Conservation (phyloP, 2,888 invertebrate genomes). For the Chrysopilus asiliformis region DNA sequence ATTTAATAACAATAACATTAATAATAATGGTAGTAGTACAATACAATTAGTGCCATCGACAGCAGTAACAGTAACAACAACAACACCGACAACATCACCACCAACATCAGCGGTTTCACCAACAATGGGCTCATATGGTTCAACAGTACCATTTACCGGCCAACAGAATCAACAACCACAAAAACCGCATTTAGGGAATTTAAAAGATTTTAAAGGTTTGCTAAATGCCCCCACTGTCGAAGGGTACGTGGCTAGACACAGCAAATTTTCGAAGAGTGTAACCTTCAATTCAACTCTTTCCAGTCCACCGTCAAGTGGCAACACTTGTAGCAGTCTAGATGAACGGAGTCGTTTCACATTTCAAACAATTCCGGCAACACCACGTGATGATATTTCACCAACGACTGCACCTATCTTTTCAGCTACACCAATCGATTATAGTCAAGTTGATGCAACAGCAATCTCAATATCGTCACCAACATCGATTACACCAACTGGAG, state of each 20-base stretch:
- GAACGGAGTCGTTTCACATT: background rate
- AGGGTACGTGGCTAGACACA: conserved; percentile 78
- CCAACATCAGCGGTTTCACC: too few relatives aligned
- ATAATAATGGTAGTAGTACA: too few relatives aligned
- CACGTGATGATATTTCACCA: background rate
- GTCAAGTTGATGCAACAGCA: background rate
- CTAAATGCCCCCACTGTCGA: conserved; percentile 74
- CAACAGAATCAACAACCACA: too few relatives aligned
- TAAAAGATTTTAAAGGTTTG: conserved; percentile 47
- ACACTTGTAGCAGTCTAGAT: conserved; percentile 8
- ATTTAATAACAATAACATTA: too few relatives aligned
- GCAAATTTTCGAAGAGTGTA: conserved; percentile 77
- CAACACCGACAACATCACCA: too few relatives aligned
- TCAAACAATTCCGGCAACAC: too few relatives aligned
- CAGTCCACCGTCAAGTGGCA: conserved; percentile 54
- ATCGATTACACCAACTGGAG: conserved; percentile 1
- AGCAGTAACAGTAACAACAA: too few relatives aligned
- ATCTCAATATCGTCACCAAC: conserved; percentile 1
- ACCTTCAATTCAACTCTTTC: conserved; percentile 78
- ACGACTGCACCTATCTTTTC: background rate
- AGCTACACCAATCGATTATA: background rate
- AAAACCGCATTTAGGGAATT: conserved; percentile 22
- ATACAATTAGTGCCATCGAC: too few relatives aligned
- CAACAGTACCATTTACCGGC: too few relatives aligned
- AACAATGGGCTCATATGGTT: too few relatives aligned